phyloP scores from a whole-genome alignment of 2,113 vertebrate genomes.

The Dicaeum eximium region DNA sequence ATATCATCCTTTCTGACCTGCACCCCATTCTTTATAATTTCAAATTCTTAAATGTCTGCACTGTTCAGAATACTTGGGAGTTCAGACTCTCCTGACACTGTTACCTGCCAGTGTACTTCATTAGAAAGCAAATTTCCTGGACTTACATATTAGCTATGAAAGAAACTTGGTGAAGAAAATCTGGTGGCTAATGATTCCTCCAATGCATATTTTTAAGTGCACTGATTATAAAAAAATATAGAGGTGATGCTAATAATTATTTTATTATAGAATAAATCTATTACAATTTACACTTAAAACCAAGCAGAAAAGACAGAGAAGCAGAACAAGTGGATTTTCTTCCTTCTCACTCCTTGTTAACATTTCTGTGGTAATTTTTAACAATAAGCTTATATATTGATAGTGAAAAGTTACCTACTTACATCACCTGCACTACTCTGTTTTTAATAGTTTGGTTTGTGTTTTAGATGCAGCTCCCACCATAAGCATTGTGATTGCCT shows the following conservation, averaged over 20 bases:
- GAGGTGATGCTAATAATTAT: background rate
- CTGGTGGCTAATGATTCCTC: background rate
- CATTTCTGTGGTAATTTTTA: background rate
- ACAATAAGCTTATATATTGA: background rate
- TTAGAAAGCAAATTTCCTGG: constrained; percentile 27
- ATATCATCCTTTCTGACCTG: background rate
- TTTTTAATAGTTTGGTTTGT: background rate
- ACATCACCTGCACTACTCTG: background rate
- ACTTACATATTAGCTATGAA: background rate
- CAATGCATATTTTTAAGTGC: background rate
- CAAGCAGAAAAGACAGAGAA: background rate
- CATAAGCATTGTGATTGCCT: background rate
- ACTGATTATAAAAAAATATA: background rate
- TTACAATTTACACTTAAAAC: background rate
- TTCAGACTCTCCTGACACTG: background rate
- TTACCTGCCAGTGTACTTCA: background rate
- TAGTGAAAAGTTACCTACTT: background rate
- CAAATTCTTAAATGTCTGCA: background rate
- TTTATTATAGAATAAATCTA: constrained; percentile 11
- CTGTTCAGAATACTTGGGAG: background rate
- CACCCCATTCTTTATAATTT: background rate
- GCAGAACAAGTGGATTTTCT: background rate
- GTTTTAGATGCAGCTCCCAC: background rate
- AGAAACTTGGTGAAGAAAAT: background rate
- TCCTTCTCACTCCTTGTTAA: background rate